Evolutionary conservation across 2,888 invertebrate species (phyloP).

Genomic region (Lithophane ornitopus): DNA sequence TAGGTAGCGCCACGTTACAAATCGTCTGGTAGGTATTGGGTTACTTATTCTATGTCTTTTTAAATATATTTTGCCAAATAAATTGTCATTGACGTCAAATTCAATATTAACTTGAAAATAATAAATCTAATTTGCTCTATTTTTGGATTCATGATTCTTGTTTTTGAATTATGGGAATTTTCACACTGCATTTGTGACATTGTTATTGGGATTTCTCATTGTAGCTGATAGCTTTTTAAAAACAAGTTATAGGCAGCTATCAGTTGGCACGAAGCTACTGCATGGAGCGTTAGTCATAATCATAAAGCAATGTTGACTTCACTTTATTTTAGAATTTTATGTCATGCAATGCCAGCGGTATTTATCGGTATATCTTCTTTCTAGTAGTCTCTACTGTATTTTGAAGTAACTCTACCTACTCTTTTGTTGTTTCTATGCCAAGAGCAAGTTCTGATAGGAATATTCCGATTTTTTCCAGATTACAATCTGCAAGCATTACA

Average conservation of each 20-base stretch:
- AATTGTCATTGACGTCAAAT: neutral
- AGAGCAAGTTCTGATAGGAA: neutral
- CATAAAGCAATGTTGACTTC: slow-evolving; percentile 18
- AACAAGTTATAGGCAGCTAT: slow-evolving; percentile 26
- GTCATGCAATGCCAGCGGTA: slow-evolving; percentile 10
- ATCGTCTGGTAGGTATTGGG: neutral
- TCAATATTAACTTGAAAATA: neutral
- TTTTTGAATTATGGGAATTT: neutral
- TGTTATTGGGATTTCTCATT: slow-evolving; percentile 7
- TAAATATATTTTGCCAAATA: neutral
- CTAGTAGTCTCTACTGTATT: neutral
- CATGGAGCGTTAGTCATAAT: slow-evolving; percentile 36
- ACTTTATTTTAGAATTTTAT: slow-evolving; percentile 21
- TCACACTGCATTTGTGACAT: neutral
- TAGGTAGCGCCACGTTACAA: neutral
- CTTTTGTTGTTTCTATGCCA: neutral
- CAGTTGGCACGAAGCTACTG: slow-evolving; percentile 31
- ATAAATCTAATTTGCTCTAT: neutral
- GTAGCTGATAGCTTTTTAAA: slow-evolving; percentile 14
- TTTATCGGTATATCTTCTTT: slow-evolving; percentile 15
- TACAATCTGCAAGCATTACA: neutral
- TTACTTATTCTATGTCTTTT: neutral
- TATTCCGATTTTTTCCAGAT: neutral
- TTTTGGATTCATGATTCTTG: neutral
- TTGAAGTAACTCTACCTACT: neutral